Conservation (phyloP, 2,888 invertebrate genomes). For the Stenotaenia linearis region DNA sequence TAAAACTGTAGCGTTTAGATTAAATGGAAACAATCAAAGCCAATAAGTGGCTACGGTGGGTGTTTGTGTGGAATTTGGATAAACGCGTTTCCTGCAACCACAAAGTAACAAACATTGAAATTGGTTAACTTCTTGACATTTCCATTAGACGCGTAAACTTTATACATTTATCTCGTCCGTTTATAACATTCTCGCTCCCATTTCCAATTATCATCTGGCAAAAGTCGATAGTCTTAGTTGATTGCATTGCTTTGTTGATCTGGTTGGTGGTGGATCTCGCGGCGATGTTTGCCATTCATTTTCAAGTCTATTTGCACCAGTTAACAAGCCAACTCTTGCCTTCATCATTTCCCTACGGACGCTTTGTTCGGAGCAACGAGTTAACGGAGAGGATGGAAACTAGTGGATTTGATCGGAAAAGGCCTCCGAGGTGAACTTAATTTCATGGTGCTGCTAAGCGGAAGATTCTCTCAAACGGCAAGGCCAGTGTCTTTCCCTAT, state of each 20-base stretch:
- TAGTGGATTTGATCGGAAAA: not conserved
- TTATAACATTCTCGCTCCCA: not conserved
- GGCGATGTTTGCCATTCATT: not conserved
- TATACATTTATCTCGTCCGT: not conserved
- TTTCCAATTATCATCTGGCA: not conserved
- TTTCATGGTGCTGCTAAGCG: not conserved
- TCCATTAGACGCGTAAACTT: not conserved
- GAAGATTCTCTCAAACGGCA: not conserved
- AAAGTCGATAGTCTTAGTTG: not conserved
- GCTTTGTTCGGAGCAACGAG: not conserved
- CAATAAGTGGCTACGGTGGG: not conserved
- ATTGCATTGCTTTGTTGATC: not conserved
- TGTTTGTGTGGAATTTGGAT: not conserved
- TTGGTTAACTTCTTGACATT: not conserved
- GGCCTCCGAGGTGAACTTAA: not conserved
- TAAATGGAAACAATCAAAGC: not conserved
- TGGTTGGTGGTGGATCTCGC: not conserved
- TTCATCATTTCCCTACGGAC: not conserved
- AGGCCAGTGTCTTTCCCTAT: not conserved
- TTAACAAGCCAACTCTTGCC: not conserved
- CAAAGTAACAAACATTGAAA: not conserved
- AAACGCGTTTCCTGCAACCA: not conserved
- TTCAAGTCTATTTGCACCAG: not conserved
- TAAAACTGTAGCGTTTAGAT: too few species aligned
- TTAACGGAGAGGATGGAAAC: not conserved